Evolutionary conservation across 2,797 vertebrate genomes (phyloP), one percentile per base, ranked within the genome.

Genomic region (Poecilia gillii): DNA sequence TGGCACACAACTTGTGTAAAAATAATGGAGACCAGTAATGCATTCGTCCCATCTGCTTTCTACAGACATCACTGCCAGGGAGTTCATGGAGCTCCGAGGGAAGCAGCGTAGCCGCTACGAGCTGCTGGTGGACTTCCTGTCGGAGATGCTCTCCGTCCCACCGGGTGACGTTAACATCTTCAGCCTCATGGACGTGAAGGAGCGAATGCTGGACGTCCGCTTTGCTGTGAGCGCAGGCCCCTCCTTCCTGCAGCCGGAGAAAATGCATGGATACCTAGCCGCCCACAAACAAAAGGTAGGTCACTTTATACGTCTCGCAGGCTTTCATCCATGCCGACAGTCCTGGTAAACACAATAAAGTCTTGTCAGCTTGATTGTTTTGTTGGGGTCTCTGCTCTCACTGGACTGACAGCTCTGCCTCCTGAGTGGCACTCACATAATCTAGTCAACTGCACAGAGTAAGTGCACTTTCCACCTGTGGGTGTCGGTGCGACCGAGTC

Each of bases 221-320:
- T 95, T 97, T 77, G 92, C 95, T 18, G 92, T 96, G 80, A 88
- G 31, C 5, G 88, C 85, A 8, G 92, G 92, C 7, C 80, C 89
- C 1, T 90, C 94, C 0, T 96, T 95, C 89, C 91, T 96, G 39
- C 96, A 93, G 86, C 94, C 96, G 0, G 96, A 97, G 93, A 97
- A 96, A 62, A 91, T 97, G 79, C 96, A 96, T 0, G 96, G 95
- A 0, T 96, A 97, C 83, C 87, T 98, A 75, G 96, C 95, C 0
- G 95, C 94, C 0, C 97, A 97, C 90, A 97, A 96, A 89, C 94
- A 96, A 68, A 96, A 97, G 96, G 97, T 97, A 93, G 76, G 83
- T 70, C 6, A 0, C 1, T 33, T 45, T 78, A 55, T 1, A 0
- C 20, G 1, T 62, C 18, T 3, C 70, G 45, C 0, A 62, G 43